These are phyloP conservation scores for Zaprionus nigranus DNA, from an alignment of 1,140 invertebrate genomes.

Conservation along the genomic window DNA sequence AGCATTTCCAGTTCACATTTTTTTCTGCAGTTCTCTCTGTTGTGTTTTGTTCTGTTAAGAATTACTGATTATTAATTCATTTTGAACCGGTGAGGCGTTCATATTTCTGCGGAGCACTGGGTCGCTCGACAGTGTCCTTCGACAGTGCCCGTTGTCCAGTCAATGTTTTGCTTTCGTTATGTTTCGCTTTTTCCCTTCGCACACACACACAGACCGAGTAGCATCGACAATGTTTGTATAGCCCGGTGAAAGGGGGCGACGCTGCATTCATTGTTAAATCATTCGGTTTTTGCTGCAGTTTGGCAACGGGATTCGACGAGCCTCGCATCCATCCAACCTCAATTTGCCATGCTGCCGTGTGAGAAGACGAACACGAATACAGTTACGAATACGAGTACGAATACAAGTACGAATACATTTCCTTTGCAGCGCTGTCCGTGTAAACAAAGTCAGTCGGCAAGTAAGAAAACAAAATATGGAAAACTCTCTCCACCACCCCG, in stretches of 20 bases:
- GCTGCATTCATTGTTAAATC: constrained; percentile 82
- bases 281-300: constrained; percentile 82
- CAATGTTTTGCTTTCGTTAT: constrained; percentile 80
- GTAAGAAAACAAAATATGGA: constrained; percentile 77
- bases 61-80: constrained; percentile 83
- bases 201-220: background rate
- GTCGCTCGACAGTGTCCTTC: constrained; percentile 59
- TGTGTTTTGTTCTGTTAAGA: constrained; percentile 64
- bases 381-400: background rate
- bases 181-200: constrained; percentile 45
- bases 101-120: constrained; percentile 77
- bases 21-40: constrained; percentile 41
- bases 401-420: constrained; percentile 2
- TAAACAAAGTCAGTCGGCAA: constrained; percentile 71
- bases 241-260: constrained; percentile 47
- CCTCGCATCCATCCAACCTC: constrained; percentile 68
- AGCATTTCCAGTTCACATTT: constrained; percentile 26
- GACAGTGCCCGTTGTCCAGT: constrained; percentile 68
- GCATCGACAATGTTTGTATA: constrained; percentile 64
- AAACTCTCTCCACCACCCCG: constrained; percentile 30
- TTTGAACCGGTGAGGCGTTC: constrained; percentile 80
- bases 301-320: constrained; percentile 66
- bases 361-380: background rate
- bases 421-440: constrained; percentile 58
- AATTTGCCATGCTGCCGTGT: constrained; percentile 47